Evolutionary conservation across 2,113 vertebrate genomes (phyloP).

Genomic region (Paralichthys olivaceus): DNA sequence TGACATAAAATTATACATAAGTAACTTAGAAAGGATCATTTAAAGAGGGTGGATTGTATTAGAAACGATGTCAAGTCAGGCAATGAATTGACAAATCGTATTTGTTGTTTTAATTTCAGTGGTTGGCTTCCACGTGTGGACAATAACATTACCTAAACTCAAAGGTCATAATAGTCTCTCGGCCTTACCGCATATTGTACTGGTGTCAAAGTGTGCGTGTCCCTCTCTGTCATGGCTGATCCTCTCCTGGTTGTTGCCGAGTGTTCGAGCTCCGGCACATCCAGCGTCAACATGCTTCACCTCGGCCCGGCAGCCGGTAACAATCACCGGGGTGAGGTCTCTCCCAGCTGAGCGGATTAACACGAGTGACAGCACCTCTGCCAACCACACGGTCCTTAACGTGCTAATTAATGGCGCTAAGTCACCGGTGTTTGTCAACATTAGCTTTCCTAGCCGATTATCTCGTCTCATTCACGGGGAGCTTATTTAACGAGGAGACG

Average conservation of each 20-base stretch:
- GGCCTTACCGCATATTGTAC: background rate
- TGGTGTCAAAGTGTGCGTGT: constrained; percentile 46
- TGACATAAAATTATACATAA: background rate
- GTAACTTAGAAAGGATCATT: background rate
- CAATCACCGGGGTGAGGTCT: background rate
- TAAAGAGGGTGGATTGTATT: background rate
- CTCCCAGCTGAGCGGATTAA: background rate
- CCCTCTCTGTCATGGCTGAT: constrained; percentile 36
- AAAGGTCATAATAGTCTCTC: background rate
- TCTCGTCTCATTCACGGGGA: constrained; percentile 19
- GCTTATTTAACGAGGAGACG: constrained; percentile 15
- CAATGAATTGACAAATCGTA: background rate
- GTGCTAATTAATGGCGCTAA: background rate
- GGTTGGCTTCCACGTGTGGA: background rate
- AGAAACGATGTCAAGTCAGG: background rate
- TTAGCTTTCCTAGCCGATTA: constrained; percentile 47
- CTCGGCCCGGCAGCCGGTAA: background rate
- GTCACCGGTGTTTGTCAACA: constrained; percentile 64
- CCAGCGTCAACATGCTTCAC: constrained; percentile 50
- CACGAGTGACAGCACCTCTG: background rate
- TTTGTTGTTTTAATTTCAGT: background rate
- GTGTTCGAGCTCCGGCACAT: constrained; percentile 26
- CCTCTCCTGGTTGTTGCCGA: constrained; percentile 37
- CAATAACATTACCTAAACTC: background rate
- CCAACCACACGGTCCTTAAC: background rate